Base-by-base conservation (phyloP, 2,797 vertebrate species). In the Rhincodon typus region DNA sequence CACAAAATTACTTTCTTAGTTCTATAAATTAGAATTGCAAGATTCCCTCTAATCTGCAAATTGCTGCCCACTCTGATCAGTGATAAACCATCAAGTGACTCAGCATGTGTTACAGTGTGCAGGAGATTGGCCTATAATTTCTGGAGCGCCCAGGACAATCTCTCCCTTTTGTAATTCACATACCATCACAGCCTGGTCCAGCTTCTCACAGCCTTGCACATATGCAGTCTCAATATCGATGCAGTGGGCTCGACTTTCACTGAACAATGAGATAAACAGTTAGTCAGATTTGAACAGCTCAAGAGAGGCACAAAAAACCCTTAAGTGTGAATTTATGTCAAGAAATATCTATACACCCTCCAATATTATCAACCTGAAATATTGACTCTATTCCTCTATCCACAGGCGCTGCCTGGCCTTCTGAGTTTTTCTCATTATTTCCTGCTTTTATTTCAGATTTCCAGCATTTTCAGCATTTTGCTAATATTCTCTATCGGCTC, bases 161-260 rank as follows among this genome's bases (percentile, higher is more conserved):
- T 21, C 15, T 91, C 57, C n/a, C 53, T 38, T 13, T 38, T 93
- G 67, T 70, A 74, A 30, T 53, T 4, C 46, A 96, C 98, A 97
- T 97, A 99, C 99, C 98, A 98, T 97, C 95, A 99, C 98, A 0
- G 98, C 98, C 96, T 99, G 98, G 97, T 99, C 98, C 97, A 99
- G 97, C 96, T 99, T 98, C 97, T 99, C 98, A 96, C 99, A 99
- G 84, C 99, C 99, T 96, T 99, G 98, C 96, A 98, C 97, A 87
- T 99, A 99, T 0, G 99, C 99, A 0, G 98, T 99, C 97, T 99
- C 99, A 66, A 99, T 98, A 96, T 99, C 99, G 53, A 99, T 99
- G 97, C 98, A 99, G 97, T 99, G 98, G 0, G 98, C 98, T 21
- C 98, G 97, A 97, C 98, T 98, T 97, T 99, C 99, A 97, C 99